These are phyloP conservation scores for Pseudochirops corinnae DNA, from an alignment of 2,797 vertebrate species.

Conservation along the genomic window DNA sequence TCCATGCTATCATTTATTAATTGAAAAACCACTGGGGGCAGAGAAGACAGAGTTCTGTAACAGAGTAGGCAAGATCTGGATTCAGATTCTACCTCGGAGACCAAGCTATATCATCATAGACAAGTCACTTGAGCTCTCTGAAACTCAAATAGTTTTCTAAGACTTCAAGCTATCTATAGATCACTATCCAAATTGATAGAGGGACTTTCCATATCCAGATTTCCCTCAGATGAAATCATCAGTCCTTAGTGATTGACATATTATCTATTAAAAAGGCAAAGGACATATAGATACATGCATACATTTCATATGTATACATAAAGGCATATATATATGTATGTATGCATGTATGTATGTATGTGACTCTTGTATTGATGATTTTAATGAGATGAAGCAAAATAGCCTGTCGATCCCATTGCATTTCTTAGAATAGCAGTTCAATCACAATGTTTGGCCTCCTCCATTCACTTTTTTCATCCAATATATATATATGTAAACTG, in stretches of 20 bases:
- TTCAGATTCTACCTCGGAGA: background rate
- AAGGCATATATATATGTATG: no score
- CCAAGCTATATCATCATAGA: background rate
- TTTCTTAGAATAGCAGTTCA: constrained; percentile 9
- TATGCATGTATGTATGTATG: no score
- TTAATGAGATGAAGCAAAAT: background rate
- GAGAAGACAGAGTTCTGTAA: background rate
- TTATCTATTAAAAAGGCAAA: background rate
- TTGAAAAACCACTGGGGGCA: background rate
- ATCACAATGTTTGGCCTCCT: background rate
- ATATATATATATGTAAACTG: background rate
- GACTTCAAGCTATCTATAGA: background rate
- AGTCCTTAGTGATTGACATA: background rate
- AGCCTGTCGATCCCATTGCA: background rate
- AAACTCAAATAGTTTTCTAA: background rate
- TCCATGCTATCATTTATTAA: background rate
- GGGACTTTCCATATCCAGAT: background rate
- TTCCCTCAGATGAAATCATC: background rate
- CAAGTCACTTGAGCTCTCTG: background rate
- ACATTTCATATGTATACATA: no score
- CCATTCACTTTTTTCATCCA: background rate
- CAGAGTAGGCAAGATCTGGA: background rate
- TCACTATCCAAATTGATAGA: background rate
- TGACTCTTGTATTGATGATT: background rate
- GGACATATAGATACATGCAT: background rate